phyloP scores from a whole-genome alignment of 2,888 invertebrate genomes.

The Gryllus longicercus region DNA sequence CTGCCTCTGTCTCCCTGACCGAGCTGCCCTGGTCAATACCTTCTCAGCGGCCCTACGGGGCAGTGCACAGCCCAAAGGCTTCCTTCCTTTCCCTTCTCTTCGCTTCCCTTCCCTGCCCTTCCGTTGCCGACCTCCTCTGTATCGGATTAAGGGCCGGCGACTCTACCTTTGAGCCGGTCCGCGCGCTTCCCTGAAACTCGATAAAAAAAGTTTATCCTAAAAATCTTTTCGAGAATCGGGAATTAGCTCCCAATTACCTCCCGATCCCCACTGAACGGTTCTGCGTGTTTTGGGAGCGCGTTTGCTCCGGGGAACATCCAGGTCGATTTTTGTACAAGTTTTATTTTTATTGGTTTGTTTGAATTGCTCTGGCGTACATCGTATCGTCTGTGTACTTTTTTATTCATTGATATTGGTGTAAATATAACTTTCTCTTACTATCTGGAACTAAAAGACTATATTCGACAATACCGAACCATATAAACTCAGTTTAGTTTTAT shows the following conservation, averaged over 20 bases:
- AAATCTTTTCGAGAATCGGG: not conserved
- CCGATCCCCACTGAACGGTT: not conserved
- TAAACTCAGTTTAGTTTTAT: too few relatives aligned
- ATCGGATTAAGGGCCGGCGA: not conserved
- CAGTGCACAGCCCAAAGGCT: not conserved
- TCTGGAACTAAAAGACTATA: too few relatives aligned
- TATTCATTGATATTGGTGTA: too few relatives aligned
- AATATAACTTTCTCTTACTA: too few relatives aligned
- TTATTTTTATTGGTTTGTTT: too few relatives aligned
- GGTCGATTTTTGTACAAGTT: too few relatives aligned
- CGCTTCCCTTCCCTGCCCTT: too few relatives aligned
- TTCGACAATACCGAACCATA: too few relatives aligned
- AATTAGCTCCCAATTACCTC: not conserved
- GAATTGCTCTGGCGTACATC: too few relatives aligned
- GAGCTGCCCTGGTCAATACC: not conserved
- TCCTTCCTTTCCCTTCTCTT: not conserved
- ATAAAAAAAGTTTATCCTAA: not conserved
- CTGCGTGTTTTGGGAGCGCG: not conserved
- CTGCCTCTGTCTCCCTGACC: too few relatives aligned
- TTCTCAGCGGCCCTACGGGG: not conserved
- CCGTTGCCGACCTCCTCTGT: not conserved
- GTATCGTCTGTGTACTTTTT: too few relatives aligned
- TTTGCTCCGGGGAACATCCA: too few relatives aligned
- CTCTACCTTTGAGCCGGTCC: not conserved
- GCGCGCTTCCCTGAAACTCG: conserved; percentile 5